Base-by-base conservation (phyloP, 2,888 invertebrate species). In the Helleia helle region DNA sequence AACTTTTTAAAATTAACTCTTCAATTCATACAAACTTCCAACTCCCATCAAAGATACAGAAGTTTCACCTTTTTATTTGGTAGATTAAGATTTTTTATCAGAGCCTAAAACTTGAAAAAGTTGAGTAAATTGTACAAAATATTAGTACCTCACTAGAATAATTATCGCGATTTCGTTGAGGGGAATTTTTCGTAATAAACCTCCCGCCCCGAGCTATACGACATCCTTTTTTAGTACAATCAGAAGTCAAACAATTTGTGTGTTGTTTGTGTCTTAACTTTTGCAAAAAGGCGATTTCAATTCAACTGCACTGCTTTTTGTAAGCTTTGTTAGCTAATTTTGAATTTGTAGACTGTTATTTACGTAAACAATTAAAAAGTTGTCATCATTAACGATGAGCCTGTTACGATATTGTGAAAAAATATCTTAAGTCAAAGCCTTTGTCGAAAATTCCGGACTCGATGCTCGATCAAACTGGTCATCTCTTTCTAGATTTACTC, bases 51-150 rank as follows among this genome's bases (percentile, higher is more conserved):
- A 50, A 52, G 50, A 48, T 47, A n/a, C n/a, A 47, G 40, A 43
- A 48, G 47, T 50, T 52, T 40, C 59, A 63, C 59, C 42, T 48
- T 70, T 72, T 77, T 75, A 65, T 69, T 61, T 65, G 48, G 49
- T 73, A 52, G 63, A 67, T 77, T 76, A 74, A 68, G 71, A 70
- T 68, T 70, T 73, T 68, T 12, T 34, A 34, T 31, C 31, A 40
- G 17, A 11, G 17, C 34, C 18, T 34, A 22, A 36, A 24, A 36
- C 13, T 34, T 26, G 31, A 26, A 39, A 40, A 17, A 40, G 17
- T 30, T 17, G 24, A 12, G 22, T 22, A 34, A 34, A 37, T 40
- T 31, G 26, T 17, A 40, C 24, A 26, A 40, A 40, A 40, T 31
- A 25, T 30, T 39, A 24, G 12, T 18, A 34, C 18, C 34, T 22